These are phyloP conservation scores for Drosophila rhopaloa DNA, from an alignment of 1,140 invertebrate genomes.

Conservation along the genomic window DNA sequence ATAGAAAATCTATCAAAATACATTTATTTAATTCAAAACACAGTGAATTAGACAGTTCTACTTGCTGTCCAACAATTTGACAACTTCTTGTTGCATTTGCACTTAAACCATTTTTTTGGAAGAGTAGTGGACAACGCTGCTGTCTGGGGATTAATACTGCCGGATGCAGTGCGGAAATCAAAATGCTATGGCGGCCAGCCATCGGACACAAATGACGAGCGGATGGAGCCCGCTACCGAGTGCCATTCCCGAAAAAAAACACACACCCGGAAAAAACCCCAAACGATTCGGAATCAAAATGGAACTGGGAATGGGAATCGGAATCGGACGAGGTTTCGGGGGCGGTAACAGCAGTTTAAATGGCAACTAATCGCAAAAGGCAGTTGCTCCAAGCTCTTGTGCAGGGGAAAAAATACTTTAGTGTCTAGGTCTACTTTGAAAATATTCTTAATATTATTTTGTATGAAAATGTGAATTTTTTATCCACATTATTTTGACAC, in stretches of 20 bases:
- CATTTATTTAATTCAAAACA: background rate
- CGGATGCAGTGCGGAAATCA: slow-evolving; percentile 79
- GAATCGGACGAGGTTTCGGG: slow-evolving; percentile 31
- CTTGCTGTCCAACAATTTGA: background rate
- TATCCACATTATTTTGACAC: no score
- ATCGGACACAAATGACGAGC: slow-evolving; percentile 52
- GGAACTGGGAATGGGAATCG: slow-evolving; percentile 36
- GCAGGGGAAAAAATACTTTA: background rate
- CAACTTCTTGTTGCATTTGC: slow-evolving; percentile 32
- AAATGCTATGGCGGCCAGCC: slow-evolving; percentile 69
- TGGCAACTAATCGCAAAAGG: slow-evolving; percentile 79
- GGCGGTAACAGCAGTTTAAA: slow-evolving; percentile 77
- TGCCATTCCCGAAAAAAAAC: slow-evolving; percentile 9
- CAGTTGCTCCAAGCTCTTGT: slow-evolving; percentile 22
- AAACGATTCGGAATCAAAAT: slow-evolving; percentile 47
- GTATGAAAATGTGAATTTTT: no score
- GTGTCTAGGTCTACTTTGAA: no score
- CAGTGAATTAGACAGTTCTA: background rate
- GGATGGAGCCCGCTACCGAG: slow-evolving; percentile 27
- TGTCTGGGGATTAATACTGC: slow-evolving; percentile 71
- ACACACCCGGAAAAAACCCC: slow-evolving; percentile 13
- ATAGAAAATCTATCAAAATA: no score
- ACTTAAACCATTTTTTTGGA: slow-evolving; percentile 14
- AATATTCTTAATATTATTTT: no score
- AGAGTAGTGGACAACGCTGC: slow-evolving; percentile 25